phyloP scores from a whole-genome alignment of 2,113 vertebrate species.

The Aegithalos caudatus region DNA sequence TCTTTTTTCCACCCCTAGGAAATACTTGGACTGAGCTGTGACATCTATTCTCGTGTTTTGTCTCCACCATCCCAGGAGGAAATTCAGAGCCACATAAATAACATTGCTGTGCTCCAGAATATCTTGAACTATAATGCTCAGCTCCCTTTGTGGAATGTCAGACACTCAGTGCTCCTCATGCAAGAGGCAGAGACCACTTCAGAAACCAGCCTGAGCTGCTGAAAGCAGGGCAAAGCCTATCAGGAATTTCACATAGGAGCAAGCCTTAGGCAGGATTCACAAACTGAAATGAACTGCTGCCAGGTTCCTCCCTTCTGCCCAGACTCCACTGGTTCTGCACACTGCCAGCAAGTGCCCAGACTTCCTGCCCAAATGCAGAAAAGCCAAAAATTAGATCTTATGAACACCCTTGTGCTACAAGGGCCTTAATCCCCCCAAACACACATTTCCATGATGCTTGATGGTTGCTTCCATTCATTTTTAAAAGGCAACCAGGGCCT shows the following conservation, averaged over 20 bases:
- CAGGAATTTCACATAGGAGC: accelerated
- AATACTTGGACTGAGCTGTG: background rate
- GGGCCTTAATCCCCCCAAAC: background rate
- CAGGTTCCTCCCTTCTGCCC: background rate
- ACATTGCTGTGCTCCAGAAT: background rate
- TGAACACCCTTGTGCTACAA: background rate
- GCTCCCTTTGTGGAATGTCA: background rate
- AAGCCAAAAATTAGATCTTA: background rate
- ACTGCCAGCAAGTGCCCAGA: background rate
- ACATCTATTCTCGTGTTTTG: background rate
- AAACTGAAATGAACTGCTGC: accelerated
- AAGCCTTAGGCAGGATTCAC: background rate
- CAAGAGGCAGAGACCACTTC: background rate
- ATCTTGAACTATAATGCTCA: background rate
- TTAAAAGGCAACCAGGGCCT: background rate
- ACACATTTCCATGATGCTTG: background rate
- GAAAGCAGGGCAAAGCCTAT: background rate
- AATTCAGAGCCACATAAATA: background rate
- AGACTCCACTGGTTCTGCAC: background rate
- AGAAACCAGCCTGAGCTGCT: background rate
- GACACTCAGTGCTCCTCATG: background rate
- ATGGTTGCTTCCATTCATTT: background rate
- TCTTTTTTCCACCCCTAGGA: background rate
- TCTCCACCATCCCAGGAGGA: background rate
- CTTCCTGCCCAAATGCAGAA: background rate